These are phyloP conservation scores for Lynx canadensis DNA, from an alignment of 2,113 vertebrate species.

Conservation along the genomic window DNA sequence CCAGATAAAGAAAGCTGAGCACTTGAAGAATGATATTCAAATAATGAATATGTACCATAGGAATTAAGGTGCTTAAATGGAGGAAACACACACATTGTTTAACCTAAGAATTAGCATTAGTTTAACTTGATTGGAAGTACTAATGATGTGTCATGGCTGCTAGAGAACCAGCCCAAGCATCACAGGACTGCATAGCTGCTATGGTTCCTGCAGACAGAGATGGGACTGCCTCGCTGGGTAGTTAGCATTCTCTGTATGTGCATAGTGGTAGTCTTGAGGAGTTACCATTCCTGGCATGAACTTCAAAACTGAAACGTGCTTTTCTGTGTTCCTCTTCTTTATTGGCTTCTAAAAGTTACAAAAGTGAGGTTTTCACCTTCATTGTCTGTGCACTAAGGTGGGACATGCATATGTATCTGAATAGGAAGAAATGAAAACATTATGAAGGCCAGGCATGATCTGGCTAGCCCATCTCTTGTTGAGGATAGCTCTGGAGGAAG, in stretches of 20 bases:
- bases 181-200: fast-evolving
- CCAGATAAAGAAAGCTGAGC: background rate
- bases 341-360: background rate
- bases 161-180: background rate
- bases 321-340: background rate
- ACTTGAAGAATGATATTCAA: background rate
- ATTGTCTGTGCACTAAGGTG: background rate
- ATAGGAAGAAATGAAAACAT: background rate
- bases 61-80: background rate
- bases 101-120: background rate
- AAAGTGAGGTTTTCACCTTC: background rate
- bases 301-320: background rate
- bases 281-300: background rate
- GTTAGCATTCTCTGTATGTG: background rate
- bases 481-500: background rate
- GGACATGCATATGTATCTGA: background rate
- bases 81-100: background rate
- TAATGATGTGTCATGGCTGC: background rate
- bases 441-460: background rate
- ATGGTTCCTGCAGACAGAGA: background rate
- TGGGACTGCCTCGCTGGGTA: background rate
- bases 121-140: background rate
- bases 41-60: background rate
- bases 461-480: background rate
- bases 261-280: background rate